A percentile compares a stretch with the other conserved stretches of the same genome.
phyloP scores from a whole-genome alignment of 2,888 invertebrate species.

The Tricholauxania praeusta region DNA sequence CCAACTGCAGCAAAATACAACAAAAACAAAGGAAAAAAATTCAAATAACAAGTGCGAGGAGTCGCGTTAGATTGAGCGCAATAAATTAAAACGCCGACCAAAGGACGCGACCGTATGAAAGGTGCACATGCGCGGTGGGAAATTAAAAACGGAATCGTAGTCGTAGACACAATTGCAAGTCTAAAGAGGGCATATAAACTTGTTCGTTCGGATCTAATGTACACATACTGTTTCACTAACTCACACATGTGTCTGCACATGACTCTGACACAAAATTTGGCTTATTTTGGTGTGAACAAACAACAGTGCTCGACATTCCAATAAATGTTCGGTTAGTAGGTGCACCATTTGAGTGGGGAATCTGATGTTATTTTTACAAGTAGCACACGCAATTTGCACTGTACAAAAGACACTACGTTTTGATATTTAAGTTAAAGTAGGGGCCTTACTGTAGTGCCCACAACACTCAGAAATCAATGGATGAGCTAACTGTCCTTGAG shows the following conservation, averaged over 20 bases:
- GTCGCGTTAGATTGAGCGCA: constrained; percentile 66
- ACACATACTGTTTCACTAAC: neutral
- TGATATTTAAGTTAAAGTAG: too few relatives aligned
- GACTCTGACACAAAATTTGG: constrained; percentile 16
- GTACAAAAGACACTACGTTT: too few relatives aligned
- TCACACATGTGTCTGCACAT: neutral
- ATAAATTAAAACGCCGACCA: constrained; percentile 65
- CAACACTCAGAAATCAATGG: too few relatives aligned
- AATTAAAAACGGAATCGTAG: neutral
- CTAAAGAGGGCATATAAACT: neutral
- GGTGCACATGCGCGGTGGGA: neutral
- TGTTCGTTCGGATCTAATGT: neutral
- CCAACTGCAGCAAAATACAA: neutral
- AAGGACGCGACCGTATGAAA: constrained; percentile 43
- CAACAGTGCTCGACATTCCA: constrained; percentile 35
- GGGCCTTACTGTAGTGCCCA: too few relatives aligned
- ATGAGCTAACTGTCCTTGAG: too few relatives aligned
- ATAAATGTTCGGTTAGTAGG: constrained; percentile 20
- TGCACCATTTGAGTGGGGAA: too few relatives aligned
- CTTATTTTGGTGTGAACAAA: constrained; percentile 30
- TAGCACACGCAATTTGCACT: too few relatives aligned
- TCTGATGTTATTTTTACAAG: neutral
- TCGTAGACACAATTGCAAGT: neutral
- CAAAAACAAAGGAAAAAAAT: constrained; percentile 52
- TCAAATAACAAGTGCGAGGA: constrained; percentile 65